Evolutionary conservation across 1,140 invertebrate genomes (phyloP), one percentile per base, ranked within the genome.

Genomic region (Drosophila orena): DNA sequence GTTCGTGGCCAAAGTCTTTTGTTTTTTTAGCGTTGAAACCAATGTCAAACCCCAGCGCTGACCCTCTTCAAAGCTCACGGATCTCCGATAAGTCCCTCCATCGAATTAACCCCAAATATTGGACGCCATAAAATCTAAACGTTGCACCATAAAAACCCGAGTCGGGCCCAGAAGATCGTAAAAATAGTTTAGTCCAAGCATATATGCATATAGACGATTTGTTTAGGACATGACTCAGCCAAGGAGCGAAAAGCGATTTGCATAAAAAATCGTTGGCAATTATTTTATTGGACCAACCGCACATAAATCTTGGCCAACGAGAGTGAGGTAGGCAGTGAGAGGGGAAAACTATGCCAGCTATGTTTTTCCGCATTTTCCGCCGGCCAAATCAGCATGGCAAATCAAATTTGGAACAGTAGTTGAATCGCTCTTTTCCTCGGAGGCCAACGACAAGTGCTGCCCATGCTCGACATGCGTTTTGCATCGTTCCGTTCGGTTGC

Each of bases 221-320:
- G 56, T 49, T 50, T 65, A 76, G 79, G 60, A 60, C 68, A 74
- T 86, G 84, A 83, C 49, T 86, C 86, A 90, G 72, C 66, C 74
- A 53, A 79, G 54, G 61, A 68, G 66, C 66, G 65, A 65, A 66
- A 80, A 91, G 81, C 78, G 77, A 91, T 91, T 91, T 91, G 81
- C 89, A 91, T 91, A 86, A 89, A 91, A 91, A 89, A 90, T 91
- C 83, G 73, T 76, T 89, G 70, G 89, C 89, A 91, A 91, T 91
- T 86, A 91, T 91, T 91, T 91, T 91, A 91, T 91, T 91, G 89
- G 84, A 89, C 78, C 86, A 74, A 78, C 69, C 81, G 84, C 81
- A 89, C 84, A 83, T 91, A 91, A 91, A 91, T 91, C 89, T 91
- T 73, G 53, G 52, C 58, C 69, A 86, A 65, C 69, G 61, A 12